Evolutionary conservation across 2,113 vertebrate genomes (phyloP), one percentile per base, ranked within the genome.

Genomic region (Raja brachyura): DNA sequence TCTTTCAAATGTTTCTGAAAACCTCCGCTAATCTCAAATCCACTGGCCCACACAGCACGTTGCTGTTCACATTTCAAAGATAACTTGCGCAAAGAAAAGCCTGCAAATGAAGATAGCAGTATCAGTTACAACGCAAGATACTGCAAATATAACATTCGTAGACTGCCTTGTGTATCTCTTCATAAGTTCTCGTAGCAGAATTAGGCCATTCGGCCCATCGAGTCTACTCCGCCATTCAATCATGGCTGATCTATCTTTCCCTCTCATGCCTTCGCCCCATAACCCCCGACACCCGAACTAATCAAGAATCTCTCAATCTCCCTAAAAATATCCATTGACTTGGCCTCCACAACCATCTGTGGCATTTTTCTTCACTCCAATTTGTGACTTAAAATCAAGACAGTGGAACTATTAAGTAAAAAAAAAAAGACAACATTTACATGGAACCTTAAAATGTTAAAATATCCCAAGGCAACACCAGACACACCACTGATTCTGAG

Each of bases 1-100:
- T 94, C 48, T 85, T 73, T 97, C 97, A 22, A 28, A 94, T 95
- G 94, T 93, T 6, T 66, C 90, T 93, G 90, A 88, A 68, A 94
- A 94, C 93, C 93, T 93, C 90, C 7, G 93, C 3, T 3, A 3
- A 74, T 93, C 94, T 94, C 83, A 93, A 94, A 93, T 28, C 76
- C n/a, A 93, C 61, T 10, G 77, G 93, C 74, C 93, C 90, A 83
- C 93, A 90, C 93, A 94, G 93, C 66, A 93, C n/a, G 56, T 78
- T 4, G 48, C 9, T n/a, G n/a, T 61, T n/a, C 76, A 93, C 25
- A n/a, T n/a, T 68, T 74, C 70, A 48, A 90, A n/a, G 59, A 63
- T 88, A 63, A 39, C 83, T 88, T 88, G 94, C 94, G 93, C 94
- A 93, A 94, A 95, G 93, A 13, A 61, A 93, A 93, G 7, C 83